These are phyloP conservation scores for Cotesia vestalis DNA, from an alignment of 1,140 invertebrate genomes.

Conservation along the genomic window DNA sequence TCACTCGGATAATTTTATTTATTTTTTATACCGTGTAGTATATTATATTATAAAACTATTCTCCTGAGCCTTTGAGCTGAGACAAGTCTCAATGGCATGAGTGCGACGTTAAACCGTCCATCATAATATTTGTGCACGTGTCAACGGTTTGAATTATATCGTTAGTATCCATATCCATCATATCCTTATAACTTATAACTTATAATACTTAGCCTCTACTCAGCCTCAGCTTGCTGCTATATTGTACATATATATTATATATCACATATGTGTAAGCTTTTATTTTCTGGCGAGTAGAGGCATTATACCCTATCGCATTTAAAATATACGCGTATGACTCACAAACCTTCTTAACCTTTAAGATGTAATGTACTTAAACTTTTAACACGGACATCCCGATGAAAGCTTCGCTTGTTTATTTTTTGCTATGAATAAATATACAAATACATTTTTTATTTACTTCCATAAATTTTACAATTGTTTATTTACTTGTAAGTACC, in stretches of 20 bases:
- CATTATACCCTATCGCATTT: background rate
- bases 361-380: no score
- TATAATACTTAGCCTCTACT: no score
- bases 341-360: no score
- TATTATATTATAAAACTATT: background rate
- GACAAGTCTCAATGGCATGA: no score
- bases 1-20: background rate
- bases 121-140: conserved; percentile 58
- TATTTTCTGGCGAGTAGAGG: no score
- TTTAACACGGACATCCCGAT: background rate
- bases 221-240: no score
- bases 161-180: conserved; percentile 39
- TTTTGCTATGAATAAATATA: no score
- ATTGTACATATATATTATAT: no score
- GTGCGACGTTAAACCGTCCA: conserved; percentile 43
- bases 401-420: conserved; percentile 10
- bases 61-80: background rate
- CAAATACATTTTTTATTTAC: no score
- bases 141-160: conserved; percentile 54
- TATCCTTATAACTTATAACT: background rate
- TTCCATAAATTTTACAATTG: no score
- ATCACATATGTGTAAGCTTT: background rate
- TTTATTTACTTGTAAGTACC: background rate
- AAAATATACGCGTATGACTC: no score
- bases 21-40: background rate